Evolutionary conservation across 2,888 invertebrate species (phyloP).

Genomic region (Sinotaia quadrata): DNA sequence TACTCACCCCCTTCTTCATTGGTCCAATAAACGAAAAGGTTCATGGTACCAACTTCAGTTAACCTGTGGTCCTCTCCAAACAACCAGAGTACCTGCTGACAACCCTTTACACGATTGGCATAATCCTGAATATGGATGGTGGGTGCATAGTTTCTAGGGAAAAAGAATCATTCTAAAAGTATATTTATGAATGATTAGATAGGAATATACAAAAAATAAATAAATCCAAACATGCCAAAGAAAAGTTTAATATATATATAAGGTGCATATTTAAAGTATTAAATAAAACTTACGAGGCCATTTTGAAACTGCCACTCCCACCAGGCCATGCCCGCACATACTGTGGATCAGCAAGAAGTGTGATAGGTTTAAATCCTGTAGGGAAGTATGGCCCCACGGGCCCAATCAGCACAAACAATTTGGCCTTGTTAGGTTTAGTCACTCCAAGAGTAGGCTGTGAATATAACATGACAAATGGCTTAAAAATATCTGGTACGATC

Average conservation of each 20-base stretch:
- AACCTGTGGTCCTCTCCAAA: conserved; percentile 93
- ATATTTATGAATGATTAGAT: background rate
- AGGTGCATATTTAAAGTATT: background rate
- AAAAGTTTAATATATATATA: too few relatives aligned
- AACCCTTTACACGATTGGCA: conserved; percentile 82
- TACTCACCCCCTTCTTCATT: conserved; percentile 89
- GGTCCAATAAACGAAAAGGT: conserved; percentile 90
- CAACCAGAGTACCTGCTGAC: conserved; percentile 97
- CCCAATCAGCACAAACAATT: conserved; percentile 91
- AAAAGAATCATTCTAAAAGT: background rate
- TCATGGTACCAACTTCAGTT: conserved; percentile 99
- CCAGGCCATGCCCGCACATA: conserved; percentile 85
- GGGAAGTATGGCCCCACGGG: conserved; percentile 96
- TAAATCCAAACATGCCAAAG: background rate
- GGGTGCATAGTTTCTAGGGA: conserved; percentile 75
- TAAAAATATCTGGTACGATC: too few relatives aligned
- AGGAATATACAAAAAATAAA: background rate
- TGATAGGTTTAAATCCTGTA: conserved; percentile 81
- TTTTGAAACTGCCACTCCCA: conserved; percentile 94
- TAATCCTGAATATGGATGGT: conserved; percentile 75
- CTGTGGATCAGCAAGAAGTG: conserved; percentile 91
- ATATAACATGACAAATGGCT: background rate
- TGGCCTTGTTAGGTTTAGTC: conserved; percentile 86
- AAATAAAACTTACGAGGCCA: conserved; percentile 90
- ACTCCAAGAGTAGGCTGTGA: conserved; percentile 92